A percentile compares a stretch with the other conserved stretches of the same genome.
These are phyloP conservation scores for Lysandra coridon DNA, from an alignment of 2,888 invertebrate genomes.

Conservation along the genomic window DNA sequence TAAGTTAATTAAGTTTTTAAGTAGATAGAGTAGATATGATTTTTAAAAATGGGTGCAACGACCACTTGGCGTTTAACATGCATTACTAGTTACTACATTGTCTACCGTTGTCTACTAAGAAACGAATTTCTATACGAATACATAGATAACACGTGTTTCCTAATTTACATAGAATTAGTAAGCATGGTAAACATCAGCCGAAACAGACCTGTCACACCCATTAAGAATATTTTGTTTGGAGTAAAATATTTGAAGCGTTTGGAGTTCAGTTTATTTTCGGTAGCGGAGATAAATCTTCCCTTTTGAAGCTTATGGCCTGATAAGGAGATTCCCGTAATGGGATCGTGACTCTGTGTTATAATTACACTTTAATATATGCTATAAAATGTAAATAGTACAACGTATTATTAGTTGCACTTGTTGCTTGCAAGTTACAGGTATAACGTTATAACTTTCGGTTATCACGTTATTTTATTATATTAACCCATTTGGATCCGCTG, in stretches of 20 bases:
- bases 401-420: background rate
- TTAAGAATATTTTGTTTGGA: slow-evolving; percentile 60
- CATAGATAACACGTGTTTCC: slow-evolving; percentile 4
- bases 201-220: slow-evolving; percentile 54
- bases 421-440: background rate
- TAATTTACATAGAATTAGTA: slow-evolving; percentile 28
- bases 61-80: background rate
- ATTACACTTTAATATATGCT: slow-evolving; percentile 7
- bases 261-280: slow-evolving; percentile 20
- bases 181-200: slow-evolving; percentile 31
- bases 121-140: slow-evolving; percentile 2
- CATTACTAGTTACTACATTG: background rate
- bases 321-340: slow-evolving; percentile 50
- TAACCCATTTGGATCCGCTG: too few species aligned
- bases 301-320: slow-evolving; percentile 65
- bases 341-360: slow-evolving; percentile 3
- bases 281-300: slow-evolving; percentile 55
- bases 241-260: slow-evolving; percentile 42
- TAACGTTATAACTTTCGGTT: too few species aligned
- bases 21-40: too few species aligned
- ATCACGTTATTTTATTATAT: too few species aligned
- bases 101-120: slow-evolving; percentile 2
- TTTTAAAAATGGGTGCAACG: background rate
- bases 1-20: too few species aligned
- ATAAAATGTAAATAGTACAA: slow-evolving; percentile 19